Evolutionary conservation across 1,140 invertebrate genomes (phyloP), one percentile per base, ranked within the genome.

Genomic region (Oscheius sp.): DNA sequence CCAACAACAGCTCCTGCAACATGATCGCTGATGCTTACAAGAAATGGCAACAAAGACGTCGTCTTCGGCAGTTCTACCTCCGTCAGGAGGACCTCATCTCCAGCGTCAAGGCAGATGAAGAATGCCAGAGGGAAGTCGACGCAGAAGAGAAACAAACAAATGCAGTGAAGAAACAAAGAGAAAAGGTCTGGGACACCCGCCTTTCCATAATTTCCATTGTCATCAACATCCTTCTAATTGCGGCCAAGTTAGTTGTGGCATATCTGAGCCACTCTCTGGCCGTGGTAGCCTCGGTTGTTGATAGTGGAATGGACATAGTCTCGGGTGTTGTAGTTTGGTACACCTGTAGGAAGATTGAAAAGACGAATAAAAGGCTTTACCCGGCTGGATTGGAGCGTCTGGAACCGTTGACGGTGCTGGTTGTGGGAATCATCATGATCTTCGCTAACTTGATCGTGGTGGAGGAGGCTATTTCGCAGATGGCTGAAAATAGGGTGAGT

Each of bases 231-330:
- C 32, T 45, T 2, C 31, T 75, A 34, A 66, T 75, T n/a, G 35
- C 64, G 23, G 73, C 69, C 1, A 75, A 75, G 23, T 42, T 20
- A 20, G 23, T 42, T 26, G 73, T 35, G 3, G 68, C 73, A 2
- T 73, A 65, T n/a, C 38, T 75, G 3, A 74, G 70, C 13, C 46
- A 55, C 18, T 75, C 73, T 15, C 32, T 75, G 34, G 49, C 73
- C 3, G 65, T 75, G 7, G n/a, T 75, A 7, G 67, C 63, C 34
- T 68, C 73, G 1, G 73, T 75, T 10, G 72, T 76, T 13, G 74
- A 76, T 52, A 75, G 73, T 45, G 63, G 49, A 26, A 76, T 76
- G 74, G 74, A 76, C 62, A 66, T 76, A 15, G 67, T 65, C 4
- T 61, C 62, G 29, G 74, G 74, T 36, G 31, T 74, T 32, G 74